Evolutionary conservation across 1,140 invertebrate species (phyloP).

Genomic region (Drosophila mauritiana): DNA sequence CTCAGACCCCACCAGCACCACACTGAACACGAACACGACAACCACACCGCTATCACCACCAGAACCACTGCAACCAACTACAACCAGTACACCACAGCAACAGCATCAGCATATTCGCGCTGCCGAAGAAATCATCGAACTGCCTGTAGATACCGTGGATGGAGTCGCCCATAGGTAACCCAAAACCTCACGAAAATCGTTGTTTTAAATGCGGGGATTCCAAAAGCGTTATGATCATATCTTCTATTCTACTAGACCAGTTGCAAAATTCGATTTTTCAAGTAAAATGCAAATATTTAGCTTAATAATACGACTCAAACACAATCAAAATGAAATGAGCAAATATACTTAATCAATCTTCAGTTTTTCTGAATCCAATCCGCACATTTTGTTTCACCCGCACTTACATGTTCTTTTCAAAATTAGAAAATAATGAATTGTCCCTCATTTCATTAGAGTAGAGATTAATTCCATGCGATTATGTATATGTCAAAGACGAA

Average conservation of each 20-base stretch:
- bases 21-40: constrained; percentile 71
- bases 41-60: constrained; percentile 76
- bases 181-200: constrained; percentile 11
- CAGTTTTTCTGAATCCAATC: not conserved
- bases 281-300: not conserved
- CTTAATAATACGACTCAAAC: not conserved
- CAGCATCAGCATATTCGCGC: constrained; percentile 55
- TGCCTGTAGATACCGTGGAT: constrained; percentile 82
- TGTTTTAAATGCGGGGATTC: not conserved
- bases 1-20: constrained; percentile 55
- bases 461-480: constrained; percentile 14
- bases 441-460: constrained; percentile 12
- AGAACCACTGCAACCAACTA: constrained; percentile 57
- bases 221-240: not conserved
- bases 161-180: constrained; percentile 72
- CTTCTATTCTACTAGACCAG: not conserved
- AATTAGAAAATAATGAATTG: not conserved
- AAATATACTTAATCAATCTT: too few relatives aligned
- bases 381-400: not conserved
- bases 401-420: not conserved
- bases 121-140: constrained; percentile 69
- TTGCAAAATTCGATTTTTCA: not conserved
- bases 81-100: constrained; percentile 68
- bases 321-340: too few relatives aligned
- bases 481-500: constrained; percentile 9